phyloP scores from a whole-genome alignment of 2,888 invertebrate species.

The Xestoiulus laeticollis region DNA sequence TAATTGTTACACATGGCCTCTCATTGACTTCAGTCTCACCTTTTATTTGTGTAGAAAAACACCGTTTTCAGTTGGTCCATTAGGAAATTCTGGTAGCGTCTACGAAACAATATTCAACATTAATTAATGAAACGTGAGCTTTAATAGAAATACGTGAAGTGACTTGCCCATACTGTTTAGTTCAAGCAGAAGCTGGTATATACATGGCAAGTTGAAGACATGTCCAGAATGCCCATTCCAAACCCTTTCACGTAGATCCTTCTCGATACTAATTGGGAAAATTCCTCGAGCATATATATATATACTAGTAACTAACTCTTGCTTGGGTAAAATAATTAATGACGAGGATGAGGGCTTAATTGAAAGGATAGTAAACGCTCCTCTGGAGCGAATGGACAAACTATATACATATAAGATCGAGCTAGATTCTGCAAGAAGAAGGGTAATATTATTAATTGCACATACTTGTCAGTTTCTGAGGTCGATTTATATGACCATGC shows the following conservation, averaged over 20 bases:
- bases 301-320: background rate
- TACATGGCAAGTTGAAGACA: background rate
- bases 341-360: background rate
- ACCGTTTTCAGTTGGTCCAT: background rate
- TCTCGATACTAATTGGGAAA: constrained; percentile 31
- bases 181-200: background rate
- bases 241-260: background rate
- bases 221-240: background rate
- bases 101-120: background rate
- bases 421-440: background rate
- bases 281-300: constrained; percentile 23
- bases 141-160: background rate
- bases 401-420: background rate
- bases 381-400: background rate
- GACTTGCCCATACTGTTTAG: background rate
- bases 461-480: background rate
- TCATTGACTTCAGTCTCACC: background rate
- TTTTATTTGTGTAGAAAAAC: background rate
- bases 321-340: background rate
- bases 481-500: background rate
- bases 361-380: background rate
- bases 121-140: background rate
- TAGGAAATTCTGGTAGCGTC: background rate
- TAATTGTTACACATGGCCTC: background rate
- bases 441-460: background rate